These are phyloP conservation scores for Mus minutoides DNA, from an alignment of 2,797 vertebrate species.

Conservation along the genomic window DNA sequence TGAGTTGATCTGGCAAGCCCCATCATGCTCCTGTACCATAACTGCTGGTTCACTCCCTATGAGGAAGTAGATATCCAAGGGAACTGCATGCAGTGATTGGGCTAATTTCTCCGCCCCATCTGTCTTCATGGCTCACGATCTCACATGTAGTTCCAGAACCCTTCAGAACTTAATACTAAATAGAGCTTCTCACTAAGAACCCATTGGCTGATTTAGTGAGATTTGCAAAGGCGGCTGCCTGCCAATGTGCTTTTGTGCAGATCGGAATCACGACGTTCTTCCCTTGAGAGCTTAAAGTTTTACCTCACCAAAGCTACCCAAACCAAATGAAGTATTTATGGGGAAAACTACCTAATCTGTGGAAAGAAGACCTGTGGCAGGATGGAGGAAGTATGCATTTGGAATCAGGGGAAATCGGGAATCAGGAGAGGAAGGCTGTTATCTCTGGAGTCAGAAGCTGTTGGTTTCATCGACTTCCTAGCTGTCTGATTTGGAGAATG, in stretches of 20 bases:
- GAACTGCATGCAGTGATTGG: conserved; percentile 44
- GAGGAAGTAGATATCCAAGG: conserved; percentile 39
- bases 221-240: conserved; percentile 47
- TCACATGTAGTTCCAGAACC: conserved; percentile 59
- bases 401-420: background rate
- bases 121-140: conserved; percentile 65
- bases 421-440: background rate
- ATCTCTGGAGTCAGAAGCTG: background rate
- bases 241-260: conserved; percentile 50
- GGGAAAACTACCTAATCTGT: conserved; percentile 24
- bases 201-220: conserved; percentile 67
- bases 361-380: background rate
- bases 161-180: conserved; percentile 63
- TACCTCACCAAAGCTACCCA: conserved; percentile 49
- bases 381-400: background rate
- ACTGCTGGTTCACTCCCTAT: background rate
- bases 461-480: background rate
- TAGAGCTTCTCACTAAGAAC: conserved; percentile 60
- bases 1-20: conserved; percentile 13
- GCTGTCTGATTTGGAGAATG: background rate
- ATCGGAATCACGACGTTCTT: conserved; percentile 63
- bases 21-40: background rate
- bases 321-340: conserved; percentile 52
- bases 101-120: conserved; percentile 65
- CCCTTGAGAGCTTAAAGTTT: conserved; percentile 55